Evolutionary conservation across 2,888 invertebrate genomes (phyloP).

Genomic region (Hololepta plana): DNA sequence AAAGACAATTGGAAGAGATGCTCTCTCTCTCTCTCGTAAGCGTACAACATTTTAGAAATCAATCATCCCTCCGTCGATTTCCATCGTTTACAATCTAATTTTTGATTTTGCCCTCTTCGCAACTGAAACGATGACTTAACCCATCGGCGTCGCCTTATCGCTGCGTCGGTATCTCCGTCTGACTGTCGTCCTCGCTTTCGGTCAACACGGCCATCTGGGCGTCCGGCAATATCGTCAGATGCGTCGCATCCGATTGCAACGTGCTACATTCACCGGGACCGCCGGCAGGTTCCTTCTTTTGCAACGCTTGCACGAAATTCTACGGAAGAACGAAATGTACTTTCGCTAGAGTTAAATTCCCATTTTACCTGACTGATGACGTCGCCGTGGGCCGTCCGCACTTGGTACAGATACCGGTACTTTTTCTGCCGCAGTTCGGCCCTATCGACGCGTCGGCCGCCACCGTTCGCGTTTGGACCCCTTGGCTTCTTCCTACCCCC

Average conservation of each 20-base stretch:
- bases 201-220: slow-evolving; percentile 35
- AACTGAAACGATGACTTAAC: no score
- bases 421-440: slow-evolving; percentile 69
- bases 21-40: no score
- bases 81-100: no score
- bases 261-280: slow-evolving; percentile 47
- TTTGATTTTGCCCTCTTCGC: slow-evolving; percentile 6
- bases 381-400: slow-evolving; percentile 75
- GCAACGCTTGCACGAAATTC: slow-evolving; percentile 66
- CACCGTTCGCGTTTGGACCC: slow-evolving; percentile 25
- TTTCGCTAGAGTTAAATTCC: no score
- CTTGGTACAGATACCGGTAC: slow-evolving; percentile 77
- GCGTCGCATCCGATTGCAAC: slow-evolving; percentile 59
- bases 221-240: slow-evolving; percentile 57
- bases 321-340: slow-evolving; percentile 21
- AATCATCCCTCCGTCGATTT: no score
- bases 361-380: slow-evolving; percentile 80
- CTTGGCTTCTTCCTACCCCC: slow-evolving; percentile 30
- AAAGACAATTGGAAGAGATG: no score
- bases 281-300: slow-evolving; percentile 30
- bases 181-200: slow-evolving; percentile 40
- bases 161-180: slow-evolving; percentile 19
- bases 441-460: slow-evolving; percentile 54
- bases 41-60: no score
- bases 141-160: no score